Base-by-base conservation (phyloP, 2,888 invertebrate genomes). In the Orthosia gracilis region DNA sequence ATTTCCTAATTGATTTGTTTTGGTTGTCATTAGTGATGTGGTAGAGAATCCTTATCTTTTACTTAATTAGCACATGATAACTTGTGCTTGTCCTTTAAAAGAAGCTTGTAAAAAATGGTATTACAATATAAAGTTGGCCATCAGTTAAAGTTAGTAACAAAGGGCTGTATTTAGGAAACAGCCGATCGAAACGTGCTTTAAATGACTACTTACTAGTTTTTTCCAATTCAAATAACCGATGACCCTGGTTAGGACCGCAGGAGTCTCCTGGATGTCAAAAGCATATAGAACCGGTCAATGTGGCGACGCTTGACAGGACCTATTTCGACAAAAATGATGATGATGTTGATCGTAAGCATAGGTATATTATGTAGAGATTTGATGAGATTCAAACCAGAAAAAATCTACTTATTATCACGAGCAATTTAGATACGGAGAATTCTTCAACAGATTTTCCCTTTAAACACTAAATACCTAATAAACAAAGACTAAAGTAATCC, bases 121-220 rank as follows among this genome's bases (percentile, higher is more conserved):
- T 0, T 7, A 7, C 31, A 31, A 31, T 31, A 7, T 31, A 23
- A 52, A n/a, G 17, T 21, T 9, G 0, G 73, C 52, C 72, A 76
- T 83, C 81, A 85, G 79, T 66, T 79, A 69, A 91, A 92, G 91
- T 90, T 92, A 75, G 91, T 76, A 74, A 78, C 87, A 85, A 90
- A 86, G 73, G 86, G 88, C 90, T 92, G 85, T 73, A 69, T 11
- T 61, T 47, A 21, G 1, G 11, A 71, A 84, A 88, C 86, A 92
- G 91, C 89, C 90, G 74, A 84, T 90, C 90, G 82, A 84, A 91
- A 88, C 89, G 92, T 92, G 92, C 92, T 92, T 92, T 91, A 91
- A 89, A 85, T 85, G 87, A 88, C 85, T 83, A 76, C 74, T n/a
- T 54, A 23, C 3, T 54, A n/a, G 5, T 4, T 7, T 21, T 12